Conservation (phyloP, 1,140 invertebrate genomes). For the Marisa cornuarietis region DNA sequence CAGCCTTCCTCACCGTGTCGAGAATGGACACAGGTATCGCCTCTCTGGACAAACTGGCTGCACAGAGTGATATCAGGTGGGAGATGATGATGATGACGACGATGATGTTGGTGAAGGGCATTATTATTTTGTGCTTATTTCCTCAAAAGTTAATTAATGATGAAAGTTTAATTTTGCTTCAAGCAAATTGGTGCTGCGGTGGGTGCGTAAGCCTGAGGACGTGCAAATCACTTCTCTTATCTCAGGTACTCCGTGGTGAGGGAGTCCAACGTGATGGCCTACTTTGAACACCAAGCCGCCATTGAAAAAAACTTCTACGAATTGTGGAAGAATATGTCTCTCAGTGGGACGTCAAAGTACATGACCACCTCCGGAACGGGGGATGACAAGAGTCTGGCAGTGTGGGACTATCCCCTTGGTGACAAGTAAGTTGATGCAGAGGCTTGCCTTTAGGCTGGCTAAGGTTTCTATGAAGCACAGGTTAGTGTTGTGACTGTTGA, state of each 20-base stretch:
- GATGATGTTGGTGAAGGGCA: no score
- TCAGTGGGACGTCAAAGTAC: constrained; percentile 13
- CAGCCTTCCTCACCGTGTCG: constrained; percentile 47
- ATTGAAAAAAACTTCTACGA: constrained; percentile 45
- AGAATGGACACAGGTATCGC: constrained; percentile 33
- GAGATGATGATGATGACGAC: no score
- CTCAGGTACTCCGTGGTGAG: constrained; percentile 58
- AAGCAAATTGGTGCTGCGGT: no score
- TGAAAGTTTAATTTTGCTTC: no score
- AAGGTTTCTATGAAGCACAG: no score
- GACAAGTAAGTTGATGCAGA: constrained; percentile 71
- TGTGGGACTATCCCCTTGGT: constrained; percentile 93
- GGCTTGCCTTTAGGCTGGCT: no score
- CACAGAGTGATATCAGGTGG: constrained; percentile 81
- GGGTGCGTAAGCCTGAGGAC: no score
- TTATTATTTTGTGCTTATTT: no score
- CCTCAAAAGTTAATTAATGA: no score
- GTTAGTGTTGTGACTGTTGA: no score
- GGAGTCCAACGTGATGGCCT: constrained; percentile 36
- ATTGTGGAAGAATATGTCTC: constrained; percentile 43
- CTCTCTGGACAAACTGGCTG: constrained; percentile 85
- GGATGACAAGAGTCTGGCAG: constrained; percentile 55
- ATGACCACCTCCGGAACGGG: background rate
- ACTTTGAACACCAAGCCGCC: constrained; percentile 41
- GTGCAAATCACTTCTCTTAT: background rate